Conservation (phyloP, 2,797 vertebrate genomes). For the Leucoraja ocellata region DNA sequence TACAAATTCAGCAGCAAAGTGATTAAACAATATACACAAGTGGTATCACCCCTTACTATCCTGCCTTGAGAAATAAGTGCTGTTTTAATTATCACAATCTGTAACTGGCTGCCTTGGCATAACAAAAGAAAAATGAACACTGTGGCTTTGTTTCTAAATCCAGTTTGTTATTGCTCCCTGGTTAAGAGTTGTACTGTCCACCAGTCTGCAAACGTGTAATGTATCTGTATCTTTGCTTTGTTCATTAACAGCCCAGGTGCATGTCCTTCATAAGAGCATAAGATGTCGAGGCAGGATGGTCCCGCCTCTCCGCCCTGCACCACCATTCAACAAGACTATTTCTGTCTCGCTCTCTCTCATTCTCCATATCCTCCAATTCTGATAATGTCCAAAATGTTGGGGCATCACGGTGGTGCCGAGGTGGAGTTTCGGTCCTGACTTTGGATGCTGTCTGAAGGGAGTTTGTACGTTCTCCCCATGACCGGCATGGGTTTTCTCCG, state of each 20-base stretch:
- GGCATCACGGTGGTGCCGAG: too few relatives aligned
- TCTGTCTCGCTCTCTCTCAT: too few relatives aligned
- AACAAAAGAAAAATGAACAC: background rate
- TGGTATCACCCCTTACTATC: constrained; percentile 28
- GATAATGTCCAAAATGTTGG: too few relatives aligned
- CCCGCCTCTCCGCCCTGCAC: too few relatives aligned
- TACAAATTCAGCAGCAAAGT: constrained; percentile 38
- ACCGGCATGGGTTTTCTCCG: too few relatives aligned
- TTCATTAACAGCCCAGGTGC: background rate
- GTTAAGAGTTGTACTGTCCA: background rate
- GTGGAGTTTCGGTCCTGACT: too few relatives aligned
- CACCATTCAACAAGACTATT: too few relatives aligned
- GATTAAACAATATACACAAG: constrained; percentile 38
- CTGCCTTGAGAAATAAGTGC: constrained; percentile 36
- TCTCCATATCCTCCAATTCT: too few relatives aligned
- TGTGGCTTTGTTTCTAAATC: background rate
- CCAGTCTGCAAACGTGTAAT: background rate
- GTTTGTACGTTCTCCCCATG: too few relatives aligned
- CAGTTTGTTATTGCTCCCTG: background rate
- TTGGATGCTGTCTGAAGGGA: too few relatives aligned
- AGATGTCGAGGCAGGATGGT: too few relatives aligned
- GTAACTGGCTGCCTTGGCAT: constrained; percentile 12
- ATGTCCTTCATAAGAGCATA: too few relatives aligned
- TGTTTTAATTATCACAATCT: constrained; percentile 35
- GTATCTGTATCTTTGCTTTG: background rate